Percentiles rank a stretch among this genome's conserved stretches.
phyloP scores from a whole-genome alignment of 2,113 vertebrate genomes.

The Apus apus region DNA sequence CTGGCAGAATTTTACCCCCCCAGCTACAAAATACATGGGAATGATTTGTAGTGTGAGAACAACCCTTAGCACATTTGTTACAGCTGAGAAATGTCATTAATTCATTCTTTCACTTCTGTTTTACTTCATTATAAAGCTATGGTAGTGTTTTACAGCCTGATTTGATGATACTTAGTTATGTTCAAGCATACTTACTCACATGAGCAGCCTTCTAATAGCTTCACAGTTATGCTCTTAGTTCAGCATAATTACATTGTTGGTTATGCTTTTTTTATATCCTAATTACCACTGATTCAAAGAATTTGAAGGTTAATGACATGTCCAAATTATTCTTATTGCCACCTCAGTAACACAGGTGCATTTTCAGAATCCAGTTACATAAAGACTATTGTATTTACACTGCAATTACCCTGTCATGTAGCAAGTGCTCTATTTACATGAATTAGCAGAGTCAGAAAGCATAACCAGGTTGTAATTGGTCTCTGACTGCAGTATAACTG shows the following conservation, averaged over 20 bases:
- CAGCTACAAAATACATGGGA: background rate
- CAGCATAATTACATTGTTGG: conserved; percentile 24
- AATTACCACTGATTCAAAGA: conserved; percentile 51
- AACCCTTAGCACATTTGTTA: background rate
- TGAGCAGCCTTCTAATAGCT: background rate
- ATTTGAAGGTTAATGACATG: conserved; percentile 41
- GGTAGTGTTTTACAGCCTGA: background rate
- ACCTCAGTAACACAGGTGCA: background rate
- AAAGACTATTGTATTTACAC: conserved; percentile 46
- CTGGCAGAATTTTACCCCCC: background rate
- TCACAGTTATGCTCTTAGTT: background rate
- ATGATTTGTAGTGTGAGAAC: background rate
- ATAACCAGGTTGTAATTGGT: conserved; percentile 9
- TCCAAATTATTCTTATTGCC: conserved; percentile 55
- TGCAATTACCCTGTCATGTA: conserved; percentile 25
- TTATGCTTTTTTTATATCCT: conserved; percentile 49
- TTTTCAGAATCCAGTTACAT: conserved; percentile 5
- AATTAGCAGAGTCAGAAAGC: conserved; percentile 3
- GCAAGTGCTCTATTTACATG: background rate
- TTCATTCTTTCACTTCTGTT: background rate
- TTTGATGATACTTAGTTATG: background rate
- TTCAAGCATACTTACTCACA: background rate
- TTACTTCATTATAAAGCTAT: background rate
- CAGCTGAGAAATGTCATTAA: background rate
- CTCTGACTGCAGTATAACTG: background rate